Base-by-base conservation (phyloP, 2,797 vertebrate genomes). In the Discoglossus pictus region DNA sequence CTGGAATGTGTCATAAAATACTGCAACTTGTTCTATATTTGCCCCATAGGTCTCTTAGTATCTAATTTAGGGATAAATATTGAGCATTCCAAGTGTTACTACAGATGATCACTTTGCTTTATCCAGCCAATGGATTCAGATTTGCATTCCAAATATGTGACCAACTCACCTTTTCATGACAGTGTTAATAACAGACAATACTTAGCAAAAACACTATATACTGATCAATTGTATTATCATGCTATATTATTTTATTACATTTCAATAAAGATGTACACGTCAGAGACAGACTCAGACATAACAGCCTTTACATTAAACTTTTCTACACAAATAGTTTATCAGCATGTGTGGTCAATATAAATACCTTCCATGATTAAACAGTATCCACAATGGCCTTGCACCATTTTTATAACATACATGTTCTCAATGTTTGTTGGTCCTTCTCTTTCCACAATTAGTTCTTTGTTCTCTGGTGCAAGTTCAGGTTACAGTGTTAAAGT, bases 391-490 rank as follows among this genome's bases (percentile, higher is more conserved):
- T 12, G 46, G 21, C 24, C 42, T 21, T 61, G 21, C 44, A 10
- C 12, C 31, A 25, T 21, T 48, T 24, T 27, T 27, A 51, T 51
- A 27, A 18, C 47, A 42, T 43, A 10, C 16, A 12, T 63, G 21
- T 31, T 40, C 40, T 24, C 40, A 52, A 42, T 20, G n/a, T 65
- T 34, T 20, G 8, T 51, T 51, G 23, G 25, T 44, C 17, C 17
- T 40, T 51, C 13, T 42, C 9, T 61, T 53, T 38, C 20, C 39
- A 46, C 48, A 31, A 47, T 47, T 38, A 43, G 15, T 35, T 54
- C 21, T 13, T 53, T 27, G 13, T 11, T 69, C 15, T 68, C n/a
- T 17, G 9, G 39, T 61, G 50, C 58, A 54, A 53, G 58, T 39
- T 38, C 36, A 55, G 34, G 58, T 61, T 40, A 61, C 50, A 46